phyloP scores from a whole-genome alignment of 2,797 vertebrate genomes.

The Botia kubotai region DNA sequence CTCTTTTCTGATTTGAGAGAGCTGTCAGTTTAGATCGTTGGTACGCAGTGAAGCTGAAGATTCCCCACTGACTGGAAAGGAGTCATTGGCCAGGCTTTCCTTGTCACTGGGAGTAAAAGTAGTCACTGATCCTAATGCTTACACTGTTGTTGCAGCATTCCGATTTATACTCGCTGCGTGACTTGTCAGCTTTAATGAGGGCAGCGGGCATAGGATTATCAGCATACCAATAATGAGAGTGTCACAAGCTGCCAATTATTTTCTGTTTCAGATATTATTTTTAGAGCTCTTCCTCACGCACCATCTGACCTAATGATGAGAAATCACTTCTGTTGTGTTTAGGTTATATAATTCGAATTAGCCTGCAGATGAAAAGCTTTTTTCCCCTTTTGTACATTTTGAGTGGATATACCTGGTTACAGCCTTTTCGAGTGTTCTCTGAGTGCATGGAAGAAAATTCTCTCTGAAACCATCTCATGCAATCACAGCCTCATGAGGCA shows the following conservation, averaged over 20 bases:
- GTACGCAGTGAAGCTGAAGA: constrained; percentile 91
- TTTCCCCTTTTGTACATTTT: neutral
- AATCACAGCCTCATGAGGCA: constrained; percentile 68
- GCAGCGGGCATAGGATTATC: constrained; percentile 85
- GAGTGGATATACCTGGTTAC: neutral
- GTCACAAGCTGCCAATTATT: constrained; percentile 74
- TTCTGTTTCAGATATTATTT: constrained; percentile 62
- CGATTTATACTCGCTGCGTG: constrained; percentile 96
- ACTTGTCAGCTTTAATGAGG: constrained; percentile 95
- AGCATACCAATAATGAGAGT: constrained; percentile 81
- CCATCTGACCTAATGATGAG: constrained; percentile 67
- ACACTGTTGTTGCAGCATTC: constrained; percentile 96
- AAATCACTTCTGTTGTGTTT: constrained; percentile 45
- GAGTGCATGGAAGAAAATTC: constrained; percentile 53
- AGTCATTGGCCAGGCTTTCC: constrained; percentile 92
- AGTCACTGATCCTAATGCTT: constrained; percentile 93
- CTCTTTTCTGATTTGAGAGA: constrained; percentile 70
- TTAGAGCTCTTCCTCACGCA: constrained; percentile 56
- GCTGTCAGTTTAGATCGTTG: constrained; percentile 85
- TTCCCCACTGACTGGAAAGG: constrained; percentile 88
- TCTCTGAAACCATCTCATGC: constrained; percentile 62
- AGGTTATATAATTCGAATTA: constrained; percentile 38
- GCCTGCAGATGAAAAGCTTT: constrained; percentile 20
- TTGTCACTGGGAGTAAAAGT: constrained; percentile 92
- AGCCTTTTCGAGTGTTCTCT: constrained; percentile 47